phyloP scores from a whole-genome alignment of 2,113 vertebrate genomes.

The Steatornis caripensis region DNA sequence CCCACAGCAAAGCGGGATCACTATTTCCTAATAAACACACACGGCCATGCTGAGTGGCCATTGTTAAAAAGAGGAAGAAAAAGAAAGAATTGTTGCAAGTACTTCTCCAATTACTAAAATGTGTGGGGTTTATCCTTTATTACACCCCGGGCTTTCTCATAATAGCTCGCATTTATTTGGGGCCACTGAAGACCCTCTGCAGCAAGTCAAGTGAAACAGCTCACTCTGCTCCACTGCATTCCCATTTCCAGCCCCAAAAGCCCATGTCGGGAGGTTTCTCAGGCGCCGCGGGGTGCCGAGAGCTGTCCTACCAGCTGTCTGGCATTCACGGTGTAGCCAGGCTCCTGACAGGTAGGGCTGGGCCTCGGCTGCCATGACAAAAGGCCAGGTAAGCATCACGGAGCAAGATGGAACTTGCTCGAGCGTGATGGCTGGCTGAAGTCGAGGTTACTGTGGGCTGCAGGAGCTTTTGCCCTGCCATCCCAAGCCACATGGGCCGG shows the following conservation, averaged over 20 bases:
- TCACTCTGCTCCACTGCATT: background rate
- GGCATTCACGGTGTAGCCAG: background rate
- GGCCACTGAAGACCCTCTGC: background rate
- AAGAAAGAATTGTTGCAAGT: background rate
- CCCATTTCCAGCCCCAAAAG: background rate
- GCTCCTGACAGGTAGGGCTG: background rate
- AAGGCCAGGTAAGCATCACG: background rate
- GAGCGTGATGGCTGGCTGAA: background rate
- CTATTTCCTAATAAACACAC: background rate
- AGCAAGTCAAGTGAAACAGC: background rate
- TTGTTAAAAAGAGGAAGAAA: background rate
- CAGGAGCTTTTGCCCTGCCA: background rate
- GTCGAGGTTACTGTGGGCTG: background rate
- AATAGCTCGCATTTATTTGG: background rate
- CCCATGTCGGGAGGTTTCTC: accelerated
- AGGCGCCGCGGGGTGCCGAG: background rate
- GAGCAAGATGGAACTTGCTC: conserved; percentile 16
- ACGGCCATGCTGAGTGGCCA: background rate
- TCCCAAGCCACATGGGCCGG: background rate
- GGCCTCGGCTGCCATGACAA: background rate
- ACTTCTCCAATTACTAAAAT: background rate
- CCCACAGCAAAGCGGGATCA: accelerated
- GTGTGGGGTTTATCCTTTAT: background rate
- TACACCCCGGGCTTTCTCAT: background rate
- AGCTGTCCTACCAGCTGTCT: too few relatives aligned